A percentile compares a stretch with the other conserved stretches of the same genome.
Evolutionary conservation across 2,888 invertebrate genomes (phyloP).

Genomic region (Lordiphosa fenestrarum): DNA sequence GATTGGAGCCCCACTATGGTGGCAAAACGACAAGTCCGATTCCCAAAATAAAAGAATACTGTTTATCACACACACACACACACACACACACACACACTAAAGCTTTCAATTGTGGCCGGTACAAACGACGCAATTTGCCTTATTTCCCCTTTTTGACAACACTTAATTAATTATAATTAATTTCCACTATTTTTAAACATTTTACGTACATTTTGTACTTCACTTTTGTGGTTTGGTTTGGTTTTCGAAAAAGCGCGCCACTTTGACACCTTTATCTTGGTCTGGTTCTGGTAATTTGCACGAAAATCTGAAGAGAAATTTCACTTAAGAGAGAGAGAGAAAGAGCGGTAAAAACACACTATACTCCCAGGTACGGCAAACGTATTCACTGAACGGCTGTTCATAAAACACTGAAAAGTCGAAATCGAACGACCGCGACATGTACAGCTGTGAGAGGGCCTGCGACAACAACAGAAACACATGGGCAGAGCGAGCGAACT

Average conservation of each 20-base stretch:
- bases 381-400: conserved; percentile 50
- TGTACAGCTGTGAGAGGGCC: too few species aligned
- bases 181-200: conserved; percentile 3
- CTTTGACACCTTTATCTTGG: conserved; percentile 22
- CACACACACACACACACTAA: conserved; percentile 9
- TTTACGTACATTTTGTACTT: conserved; percentile 1
- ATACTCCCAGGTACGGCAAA: not conserved
- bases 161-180: conserved; percentile 25
- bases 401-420: conserved; percentile 61
- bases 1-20: conserved; percentile 2
- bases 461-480: too few species aligned
- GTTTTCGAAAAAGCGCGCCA: conserved; percentile 28
- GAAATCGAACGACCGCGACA: conserved; percentile 17
- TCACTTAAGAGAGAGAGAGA: conserved; percentile 26
- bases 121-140: conserved; percentile 32
- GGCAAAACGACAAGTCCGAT: conserved; percentile 19
- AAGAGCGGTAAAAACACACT: not conserved
- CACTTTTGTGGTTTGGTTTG: not conserved
- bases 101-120: not conserved
- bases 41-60: conserved; percentile 13
- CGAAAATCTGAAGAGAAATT: conserved; percentile 7
- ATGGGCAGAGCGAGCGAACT: too few species aligned
- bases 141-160: not conserved
- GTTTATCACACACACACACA: conserved; percentile 9
- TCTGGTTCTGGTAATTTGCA: not conserved